These are phyloP conservation scores for Pelodiscus sinensis DNA, from an alignment of 2,113 vertebrate species.

Conservation along the genomic window DNA sequence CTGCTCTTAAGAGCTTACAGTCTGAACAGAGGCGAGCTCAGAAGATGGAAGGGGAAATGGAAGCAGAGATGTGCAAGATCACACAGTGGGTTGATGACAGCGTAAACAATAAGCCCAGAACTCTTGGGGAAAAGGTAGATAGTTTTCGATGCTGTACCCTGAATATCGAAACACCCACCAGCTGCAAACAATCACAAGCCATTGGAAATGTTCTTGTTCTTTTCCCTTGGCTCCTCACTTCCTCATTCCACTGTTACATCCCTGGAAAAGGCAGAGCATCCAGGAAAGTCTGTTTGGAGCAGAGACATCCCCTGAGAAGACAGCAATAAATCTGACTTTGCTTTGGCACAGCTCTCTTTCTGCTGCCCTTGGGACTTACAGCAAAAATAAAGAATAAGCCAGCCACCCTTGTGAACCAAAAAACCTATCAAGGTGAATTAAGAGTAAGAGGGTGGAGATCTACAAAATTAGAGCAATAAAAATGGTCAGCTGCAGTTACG, in stretches of 20 bases:
- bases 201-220: neutral
- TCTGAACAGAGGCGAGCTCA: neutral
- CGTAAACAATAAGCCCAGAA: neutral
- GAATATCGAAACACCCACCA: neutral
- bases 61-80: neutral
- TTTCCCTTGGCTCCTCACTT: neutral
- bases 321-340: neutral
- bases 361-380: neutral
- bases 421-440: neutral
- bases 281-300: neutral
- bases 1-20: neutral
- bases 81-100: neutral
- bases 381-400: neutral
- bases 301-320: neutral
- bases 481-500: neutral
- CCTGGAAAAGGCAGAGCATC: neutral
- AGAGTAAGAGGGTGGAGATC: too few species aligned
- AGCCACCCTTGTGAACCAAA: neutral
- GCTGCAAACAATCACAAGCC: neutral
- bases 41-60: neutral
- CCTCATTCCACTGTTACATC: too few species aligned
- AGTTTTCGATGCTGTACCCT: neutral
- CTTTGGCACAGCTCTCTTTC: neutral
- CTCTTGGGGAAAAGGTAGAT: neutral
- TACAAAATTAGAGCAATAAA: neutral